Conservation (phyloP, 2,888 invertebrate species). For the Hyppa rectilinea region DNA sequence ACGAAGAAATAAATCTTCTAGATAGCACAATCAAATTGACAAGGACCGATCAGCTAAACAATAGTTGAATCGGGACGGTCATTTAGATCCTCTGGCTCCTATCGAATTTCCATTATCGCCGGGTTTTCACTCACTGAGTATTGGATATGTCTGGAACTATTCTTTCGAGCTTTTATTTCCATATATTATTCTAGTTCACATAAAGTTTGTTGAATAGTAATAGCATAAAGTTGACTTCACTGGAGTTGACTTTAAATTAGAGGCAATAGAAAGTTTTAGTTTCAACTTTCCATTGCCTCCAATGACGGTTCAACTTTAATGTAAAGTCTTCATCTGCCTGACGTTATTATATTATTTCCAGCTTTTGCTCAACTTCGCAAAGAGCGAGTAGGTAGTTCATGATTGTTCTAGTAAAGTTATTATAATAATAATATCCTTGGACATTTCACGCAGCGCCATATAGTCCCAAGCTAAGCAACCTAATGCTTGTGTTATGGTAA, state of each 20-base stretch:
- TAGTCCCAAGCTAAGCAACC: too few species aligned
- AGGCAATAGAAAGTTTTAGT: constrained; percentile 1
- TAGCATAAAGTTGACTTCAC: not conserved
- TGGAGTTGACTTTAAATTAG: constrained; percentile 1
- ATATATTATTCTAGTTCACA: constrained; percentile 1
- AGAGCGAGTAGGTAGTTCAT: not conserved
- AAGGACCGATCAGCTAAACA: constrained; percentile 37
- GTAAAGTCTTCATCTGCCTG: constrained; percentile 13
- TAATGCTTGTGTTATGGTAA: too few species aligned
- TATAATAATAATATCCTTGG: too few species aligned
- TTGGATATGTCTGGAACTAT: constrained; percentile 20
- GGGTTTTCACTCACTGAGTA: constrained; percentile 19
- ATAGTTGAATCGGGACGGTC: constrained; percentile 43
- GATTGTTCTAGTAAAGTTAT: not conserved
- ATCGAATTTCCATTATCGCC: constrained; percentile 55
- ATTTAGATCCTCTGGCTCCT: constrained; percentile 34
- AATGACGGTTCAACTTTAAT: too few species aligned
- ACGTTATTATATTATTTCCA: not conserved
- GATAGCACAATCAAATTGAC: constrained; percentile 30
- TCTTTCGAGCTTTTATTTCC: constrained; percentile 22
- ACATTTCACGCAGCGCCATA: too few species aligned
- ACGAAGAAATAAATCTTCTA: constrained; percentile 27
- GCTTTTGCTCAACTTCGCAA: not conserved
- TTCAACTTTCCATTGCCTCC: too few species aligned
- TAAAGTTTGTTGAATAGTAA: not conserved